Base-by-base conservation (phyloP, 2,797 vertebrate species). In the Brotula barbata region DNA sequence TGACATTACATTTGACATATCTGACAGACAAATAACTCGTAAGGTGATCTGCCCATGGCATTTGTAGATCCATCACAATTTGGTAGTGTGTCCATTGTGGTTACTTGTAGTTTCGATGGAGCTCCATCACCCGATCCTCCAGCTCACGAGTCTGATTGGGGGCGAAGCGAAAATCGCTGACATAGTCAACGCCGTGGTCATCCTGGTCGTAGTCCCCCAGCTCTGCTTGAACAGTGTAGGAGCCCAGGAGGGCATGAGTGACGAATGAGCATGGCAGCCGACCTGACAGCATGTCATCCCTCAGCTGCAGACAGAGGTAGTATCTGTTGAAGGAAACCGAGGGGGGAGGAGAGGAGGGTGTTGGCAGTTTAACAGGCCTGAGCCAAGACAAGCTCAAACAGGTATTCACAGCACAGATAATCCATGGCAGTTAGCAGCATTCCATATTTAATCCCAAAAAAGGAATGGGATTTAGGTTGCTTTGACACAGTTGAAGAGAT, bases 251-350 rank as follows among this genome's bases (percentile, higher is more conserved):
- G 42, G 97, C 96, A 0, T 99, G 96, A 0, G 97, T 99, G 87
- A 98, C 97, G 0, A 98, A 99, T 19, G 97, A 99, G 83, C 96
- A 98, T 6, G 97, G 97, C 68, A 98, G 90, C 1, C 96, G 94
- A 5, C 97, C 95, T 0, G 94, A 97, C 83, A 97, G 92, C 80
- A 99, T 97, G 89, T 99, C 97, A 0, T 96, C 94, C 72, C 97
- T 93, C 84, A 99, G 91, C 88, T 99, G 97, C 75, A 99, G 92
- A 84, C 96, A 99, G 81, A 99, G 88, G 90, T 98, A 98, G 89
- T 98, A 99, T 89, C 97, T 99, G 69, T 5, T 15, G 16, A 51
- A 83, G 64, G 55, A 0, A 80, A 46, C 80, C 34, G 70, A 78
- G 70, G 64, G 36, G 46, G 58, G 56, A 51, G 52, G 50, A 67